Base-by-base conservation (phyloP, 2,888 invertebrate species). In the Clusia tigrina region DNA sequence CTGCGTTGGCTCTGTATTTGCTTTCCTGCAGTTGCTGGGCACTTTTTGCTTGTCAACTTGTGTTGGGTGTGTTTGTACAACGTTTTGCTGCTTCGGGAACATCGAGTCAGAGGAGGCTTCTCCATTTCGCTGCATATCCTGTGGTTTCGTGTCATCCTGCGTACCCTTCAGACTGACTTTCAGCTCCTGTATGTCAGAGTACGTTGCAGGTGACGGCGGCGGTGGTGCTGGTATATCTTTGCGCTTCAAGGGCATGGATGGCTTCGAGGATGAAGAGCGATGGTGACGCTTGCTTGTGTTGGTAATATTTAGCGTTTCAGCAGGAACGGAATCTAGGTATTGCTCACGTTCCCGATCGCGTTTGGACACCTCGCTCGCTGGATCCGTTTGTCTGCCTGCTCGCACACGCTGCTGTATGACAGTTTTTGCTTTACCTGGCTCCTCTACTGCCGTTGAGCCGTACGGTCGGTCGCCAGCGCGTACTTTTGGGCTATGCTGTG, bases 171-270 rank as follows among this genome's bases (percentile, higher is more conserved):
- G 73, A 38, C 79, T 80, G 3, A 74, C 75, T 51, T 77, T 79
- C 2, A 79, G 59, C 64, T 79, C 79, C 32, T 80, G 78, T 48
- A 80, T 63, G 60, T 80, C 80, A 0, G 80, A 75, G 65, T 79
- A 79, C 1, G 80, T 80, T 2, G 79, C 76, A 1, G 78, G 80
- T 3, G 80, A 78, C 1, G 80, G 77, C 1, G 77, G 78, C 10
- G 78, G 79, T 15, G 80, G 78, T 2, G 80, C 78, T 2, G 79
- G 80, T 54, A 76, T 71, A 48, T 80, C 80, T 54, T 77, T 79
- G 24, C 78, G 76, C 1, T 77, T 69, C 0, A 55, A 24, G 6
- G 38, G 10, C 3, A 60, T n/a, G 6, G 71, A 63, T 1, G 62
- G 10, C 18, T 74, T 75, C 1, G 67, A 62, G n/a, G 69, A 69